These are phyloP conservation scores for Rhinopithecus roxellana DNA, from an alignment of 2,113 vertebrate species.

Conservation along the genomic window DNA sequence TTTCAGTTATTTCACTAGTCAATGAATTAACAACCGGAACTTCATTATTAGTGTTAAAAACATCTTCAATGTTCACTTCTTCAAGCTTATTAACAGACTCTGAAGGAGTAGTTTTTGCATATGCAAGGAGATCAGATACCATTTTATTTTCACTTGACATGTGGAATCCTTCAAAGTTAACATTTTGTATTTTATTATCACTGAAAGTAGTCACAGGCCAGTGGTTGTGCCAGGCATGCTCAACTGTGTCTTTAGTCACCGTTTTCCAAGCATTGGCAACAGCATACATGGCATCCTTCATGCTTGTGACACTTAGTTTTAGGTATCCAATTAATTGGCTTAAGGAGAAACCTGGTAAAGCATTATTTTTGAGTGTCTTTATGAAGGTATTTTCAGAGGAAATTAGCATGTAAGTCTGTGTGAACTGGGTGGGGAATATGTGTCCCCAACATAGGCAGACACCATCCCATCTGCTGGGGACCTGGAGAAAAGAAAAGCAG, in stretches of 20 bases:
- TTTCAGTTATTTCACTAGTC: neutral
- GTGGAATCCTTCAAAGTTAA: neutral
- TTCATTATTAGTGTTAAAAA: neutral
- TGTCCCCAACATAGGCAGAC: neutral
- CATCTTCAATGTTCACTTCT: neutral
- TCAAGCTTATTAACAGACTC: neutral
- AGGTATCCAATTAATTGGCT: neutral
- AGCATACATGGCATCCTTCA: neutral
- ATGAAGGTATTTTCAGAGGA: neutral
- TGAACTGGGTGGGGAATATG: neutral
- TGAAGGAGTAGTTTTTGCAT: neutral
- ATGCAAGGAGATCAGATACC: neutral
- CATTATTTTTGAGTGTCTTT: neutral
- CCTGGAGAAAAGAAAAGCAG: neutral
- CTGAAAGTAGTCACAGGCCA: neutral
- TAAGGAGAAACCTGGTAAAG: neutral
- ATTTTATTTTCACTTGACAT: neutral
- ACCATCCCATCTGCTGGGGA: neutral
- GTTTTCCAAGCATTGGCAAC: neutral
- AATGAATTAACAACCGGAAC: neutral
- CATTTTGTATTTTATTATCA: neutral
- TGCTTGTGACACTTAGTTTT: neutral
- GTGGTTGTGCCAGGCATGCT: neutral
- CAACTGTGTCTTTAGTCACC: neutral
- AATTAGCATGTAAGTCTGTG: neutral